phyloP scores from a whole-genome alignment of 2,113 vertebrate species.

The Harpagus bidentatus region DNA sequence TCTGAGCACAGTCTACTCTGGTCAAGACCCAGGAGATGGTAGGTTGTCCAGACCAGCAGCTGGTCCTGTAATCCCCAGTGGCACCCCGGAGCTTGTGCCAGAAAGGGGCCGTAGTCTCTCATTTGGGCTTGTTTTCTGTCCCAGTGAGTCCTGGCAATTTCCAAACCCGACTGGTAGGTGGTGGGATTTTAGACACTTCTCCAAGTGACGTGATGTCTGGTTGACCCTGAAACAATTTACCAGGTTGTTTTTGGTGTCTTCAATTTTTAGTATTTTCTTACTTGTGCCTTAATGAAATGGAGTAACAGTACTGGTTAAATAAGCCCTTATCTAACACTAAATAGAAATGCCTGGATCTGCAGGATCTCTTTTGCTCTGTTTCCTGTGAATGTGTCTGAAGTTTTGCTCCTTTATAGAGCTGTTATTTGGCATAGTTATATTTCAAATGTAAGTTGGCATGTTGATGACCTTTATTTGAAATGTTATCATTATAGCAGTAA shows the following conservation, averaged over 20 bases:
- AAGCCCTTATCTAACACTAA: neutral
- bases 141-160: neutral
- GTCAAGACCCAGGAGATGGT: neutral
- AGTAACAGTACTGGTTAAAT: neutral
- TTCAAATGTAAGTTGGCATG: neutral
- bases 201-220: neutral
- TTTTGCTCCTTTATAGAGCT: neutral
- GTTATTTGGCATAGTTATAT: neutral
- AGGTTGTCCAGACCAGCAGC: neutral
- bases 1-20: neutral
- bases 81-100: fast-evolving
- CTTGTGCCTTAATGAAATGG: neutral
- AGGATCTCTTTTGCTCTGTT: neutral
- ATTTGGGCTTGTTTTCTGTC: neutral
- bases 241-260: neutral
- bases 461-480: neutral
- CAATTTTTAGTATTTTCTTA: neutral
- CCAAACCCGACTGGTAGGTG: neutral
- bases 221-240: neutral
- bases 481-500: neutral
- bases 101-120: neutral
- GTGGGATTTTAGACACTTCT: neutral
- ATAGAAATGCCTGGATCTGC: neutral
- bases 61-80: neutral
- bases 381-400: neutral